Base-by-base conservation (phyloP, 2,888 invertebrate genomes). In the Phlogophora meticulosa region DNA sequence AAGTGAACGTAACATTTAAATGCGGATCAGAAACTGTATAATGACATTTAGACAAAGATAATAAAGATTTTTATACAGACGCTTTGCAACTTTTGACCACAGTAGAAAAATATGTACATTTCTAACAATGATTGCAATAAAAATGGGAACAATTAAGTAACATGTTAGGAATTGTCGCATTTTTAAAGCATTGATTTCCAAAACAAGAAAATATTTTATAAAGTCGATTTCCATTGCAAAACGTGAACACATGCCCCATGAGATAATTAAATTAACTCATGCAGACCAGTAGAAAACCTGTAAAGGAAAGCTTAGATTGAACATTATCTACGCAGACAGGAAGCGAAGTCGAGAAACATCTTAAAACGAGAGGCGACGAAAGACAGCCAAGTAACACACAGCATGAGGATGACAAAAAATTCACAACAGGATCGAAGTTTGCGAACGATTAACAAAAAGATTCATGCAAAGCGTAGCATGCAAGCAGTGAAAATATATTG, bases 371-470 rank as follows among this genome's bases (percentile, higher is more conserved):
- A 89, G 85, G 87, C 86, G 87, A 91, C 87, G 88, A 80, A 86
- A 90, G 82, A 89, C 89, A 91, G 93, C 90, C 91, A 91, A 38
- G 68, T 63, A 66, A 72, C 61, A 92, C 64, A 74, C 34, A 92
- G 89, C 87, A 90, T 92, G 91, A 87, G 86, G 83, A 91, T 93
- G 93, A 92, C 88, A 85, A 62, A 48, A 67, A 40, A 84, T 85
- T 87, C 91, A 91, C 92, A 93, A 93, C 96, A 95, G 88, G 87
- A 90, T 86, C 82, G 85, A 85, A 81, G 84, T 88, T 92, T 92
- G 93, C 86, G 90, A 91, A 81, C 70, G 51, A 52, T 83, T 84
- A 85, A 86, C 77, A 84, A 69, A 77, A 78, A 76, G 70, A 80
- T 65, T 72, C 86, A 87, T 85, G 88, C 85, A 81, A 72, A 87